Base-by-base conservation (phyloP, 2,113 vertebrate species). In the Hippoglossus stenolepis region DNA sequence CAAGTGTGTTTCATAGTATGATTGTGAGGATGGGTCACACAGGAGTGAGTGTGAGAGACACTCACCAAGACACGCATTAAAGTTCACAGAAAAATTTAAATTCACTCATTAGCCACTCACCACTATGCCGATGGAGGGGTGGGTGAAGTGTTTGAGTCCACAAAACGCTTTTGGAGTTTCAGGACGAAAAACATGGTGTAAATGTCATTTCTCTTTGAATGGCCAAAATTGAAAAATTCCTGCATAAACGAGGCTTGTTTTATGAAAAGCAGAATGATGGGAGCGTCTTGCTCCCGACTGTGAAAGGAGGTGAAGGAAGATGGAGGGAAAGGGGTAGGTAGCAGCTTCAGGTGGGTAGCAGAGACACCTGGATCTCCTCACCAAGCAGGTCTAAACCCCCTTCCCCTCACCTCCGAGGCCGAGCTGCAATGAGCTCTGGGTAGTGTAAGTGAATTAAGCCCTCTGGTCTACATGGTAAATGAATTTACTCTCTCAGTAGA, bases 191-290 rank as follows among this genome's bases (percentile, higher is more conserved):
- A 43, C 11, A 12, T 43, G 40, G 11, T 13, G 40, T 11, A 43
- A 43, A 43, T 43, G 90, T 93, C 87, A 82, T 65, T 85, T 78
- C 77, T 88, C 85, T 90, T 92, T 92, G 86, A 89, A 88, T 82
- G 71, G 84, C 75, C 78, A 85, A 90, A 31, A 92, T 83, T 89
- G 90, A 92, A 83, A 77, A 87, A 82, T 91, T 92, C 89, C 90
- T 91, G 89, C 90, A 90, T 92, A 93, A 92, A 91, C 91, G 92
- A 92, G 88, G 75, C 70, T 82, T 85, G 87, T 90, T 83, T 87
- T 75, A 89, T 60, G 78, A 87, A 89, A 89, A 85, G 70, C 58
- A 84, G 71, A 89, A 89, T 83, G 85, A 88, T 56, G 62, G 38
- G 77, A 81, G 70, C 28, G 21, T 49, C 68, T 87, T 75, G 63